Percentiles rank a stretch among this genome's conserved stretches.
These are phyloP conservation scores for Meloidogyne exigua DNA, from an alignment of 1,140 invertebrate species.

Conservation along the genomic window DNA sequence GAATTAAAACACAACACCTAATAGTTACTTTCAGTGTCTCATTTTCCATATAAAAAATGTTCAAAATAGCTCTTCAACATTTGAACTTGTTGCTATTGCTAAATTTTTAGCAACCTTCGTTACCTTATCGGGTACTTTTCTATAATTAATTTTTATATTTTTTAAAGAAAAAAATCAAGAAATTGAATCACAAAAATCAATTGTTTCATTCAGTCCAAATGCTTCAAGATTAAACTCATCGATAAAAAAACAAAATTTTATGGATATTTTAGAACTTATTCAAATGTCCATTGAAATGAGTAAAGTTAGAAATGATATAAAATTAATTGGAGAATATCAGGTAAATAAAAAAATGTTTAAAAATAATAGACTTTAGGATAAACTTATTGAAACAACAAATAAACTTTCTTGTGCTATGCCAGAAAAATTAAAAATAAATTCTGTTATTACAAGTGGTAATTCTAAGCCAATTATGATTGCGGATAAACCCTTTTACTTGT, in stretches of 20 bases:
- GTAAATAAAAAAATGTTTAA: conserved; percentile 2
- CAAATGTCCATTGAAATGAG: conserved; percentile 22
- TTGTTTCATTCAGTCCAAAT: not conserved
- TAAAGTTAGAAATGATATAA: conserved; percentile 9
- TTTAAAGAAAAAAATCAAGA: not conserved
- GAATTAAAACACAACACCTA: not conserved
- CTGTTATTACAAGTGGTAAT: conserved; percentile 1
- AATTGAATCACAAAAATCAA: not conserved
- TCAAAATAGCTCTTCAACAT: conserved; percentile 9
- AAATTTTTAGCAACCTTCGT: conserved; percentile 18
- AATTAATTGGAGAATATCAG: conserved; percentile 26
- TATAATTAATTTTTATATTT: not conserved
- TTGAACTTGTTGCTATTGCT: conserved; percentile 11
- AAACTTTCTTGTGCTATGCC: conserved; percentile 10
- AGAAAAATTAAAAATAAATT: conserved; percentile 8
- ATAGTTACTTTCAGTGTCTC: conserved; percentile 2
- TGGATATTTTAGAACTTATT: conserved; percentile 18
- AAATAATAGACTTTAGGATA: not conserved
- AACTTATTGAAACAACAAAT: conserved; percentile 14
- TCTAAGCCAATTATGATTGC: conserved; percentile 20
- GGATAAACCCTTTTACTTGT: conserved; percentile 24
- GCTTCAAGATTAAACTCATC: not conserved
- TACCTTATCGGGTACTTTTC: conserved; percentile 2
- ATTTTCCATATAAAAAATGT: conserved; percentile 4
- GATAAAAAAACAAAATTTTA: conserved; percentile 19